Percentiles rank a stretch among this genome's conserved stretches.
These are phyloP conservation scores for Melinaea marsaeus DNA, from an alignment of 2,888 invertebrate species.

Conservation along the genomic window DNA sequence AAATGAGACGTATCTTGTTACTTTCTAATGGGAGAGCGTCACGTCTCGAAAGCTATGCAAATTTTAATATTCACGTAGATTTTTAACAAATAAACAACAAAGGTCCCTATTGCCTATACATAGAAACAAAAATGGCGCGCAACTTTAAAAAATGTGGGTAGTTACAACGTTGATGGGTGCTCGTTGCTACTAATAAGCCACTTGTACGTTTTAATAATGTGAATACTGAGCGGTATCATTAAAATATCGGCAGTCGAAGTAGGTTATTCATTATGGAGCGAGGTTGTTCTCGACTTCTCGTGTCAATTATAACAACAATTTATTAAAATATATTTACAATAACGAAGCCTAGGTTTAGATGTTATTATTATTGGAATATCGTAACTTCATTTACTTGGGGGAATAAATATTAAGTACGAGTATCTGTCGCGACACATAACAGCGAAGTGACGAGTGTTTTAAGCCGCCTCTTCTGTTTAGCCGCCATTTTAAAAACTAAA, in stretches of 20 bases:
- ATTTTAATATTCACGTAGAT: constrained; percentile 59
- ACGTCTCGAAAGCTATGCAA: constrained; percentile 45
- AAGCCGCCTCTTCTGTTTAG: constrained; percentile 43
- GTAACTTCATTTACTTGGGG: constrained; percentile 3
- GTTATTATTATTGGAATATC: not conserved
- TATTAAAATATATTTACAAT: too few species aligned
- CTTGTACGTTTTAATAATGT: constrained; percentile 58
- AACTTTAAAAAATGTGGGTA: constrained; percentile 29
- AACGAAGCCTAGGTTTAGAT: too few species aligned
- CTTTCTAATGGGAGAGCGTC: constrained; percentile 57
- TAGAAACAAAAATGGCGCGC: constrained; percentile 28
- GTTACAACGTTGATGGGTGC: constrained; percentile 28
- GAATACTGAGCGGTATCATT: constrained; percentile 43
- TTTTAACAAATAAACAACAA: constrained; percentile 32
- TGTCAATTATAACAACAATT: not conserved
- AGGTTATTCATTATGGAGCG: constrained; percentile 27
- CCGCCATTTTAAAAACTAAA: constrained; percentile 56
- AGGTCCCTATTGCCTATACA: constrained; percentile 19
- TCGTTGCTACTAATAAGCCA: constrained; percentile 65
- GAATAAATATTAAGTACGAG: constrained; percentile 30
- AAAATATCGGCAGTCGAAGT: constrained; percentile 33
- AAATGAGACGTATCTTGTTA: constrained; percentile 57
- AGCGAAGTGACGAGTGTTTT: constrained; percentile 47
- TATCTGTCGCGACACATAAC: constrained; percentile 50
- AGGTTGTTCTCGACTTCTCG: constrained; percentile 9